Evolutionary conservation across 2,113 vertebrate genomes (phyloP).

Genomic region (Ptychochromis oligacanthus): DNA sequence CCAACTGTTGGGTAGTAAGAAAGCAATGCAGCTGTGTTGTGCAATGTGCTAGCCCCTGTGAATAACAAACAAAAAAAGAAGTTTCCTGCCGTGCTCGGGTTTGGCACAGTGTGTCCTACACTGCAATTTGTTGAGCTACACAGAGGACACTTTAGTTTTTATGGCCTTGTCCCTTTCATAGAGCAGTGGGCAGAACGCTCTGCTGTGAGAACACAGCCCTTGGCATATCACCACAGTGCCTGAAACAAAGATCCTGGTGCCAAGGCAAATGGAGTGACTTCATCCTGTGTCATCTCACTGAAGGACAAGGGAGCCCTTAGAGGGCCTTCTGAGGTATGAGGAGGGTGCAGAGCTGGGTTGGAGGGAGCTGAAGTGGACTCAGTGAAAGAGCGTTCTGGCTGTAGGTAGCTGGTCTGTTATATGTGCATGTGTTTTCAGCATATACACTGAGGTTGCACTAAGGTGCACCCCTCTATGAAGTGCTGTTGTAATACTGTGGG

Average conservation of each 20-base stretch:
- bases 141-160: conserved; percentile 39
- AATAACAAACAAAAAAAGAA: background rate
- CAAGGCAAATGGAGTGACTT: conserved; percentile 68
- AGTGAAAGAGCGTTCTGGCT: conserved; percentile 26
- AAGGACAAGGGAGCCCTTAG: conserved; percentile 50
- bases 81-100: background rate
- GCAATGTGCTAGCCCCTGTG: background rate
- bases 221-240: conserved; percentile 43
- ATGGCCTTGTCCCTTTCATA: conserved; percentile 29
- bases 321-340: conserved; percentile 18
- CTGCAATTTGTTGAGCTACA: conserved; percentile 29
- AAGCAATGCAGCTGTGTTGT: background rate
- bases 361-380: background rate
- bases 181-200: conserved; percentile 31
- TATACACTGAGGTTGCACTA: too few relatives aligned
- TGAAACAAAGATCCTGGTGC: conserved; percentile 50
- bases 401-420: background rate
- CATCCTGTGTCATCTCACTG: conserved; percentile 64
- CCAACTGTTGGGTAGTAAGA: background rate
- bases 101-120: background rate
- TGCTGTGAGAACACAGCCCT: conserved; percentile 49
- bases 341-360: background rate
- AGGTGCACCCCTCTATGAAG: background rate
- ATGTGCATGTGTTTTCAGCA: background rate
- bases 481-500: background rate